phyloP scores from a whole-genome alignment of 2,888 invertebrate species.

The Crocallis elinguaria region DNA sequence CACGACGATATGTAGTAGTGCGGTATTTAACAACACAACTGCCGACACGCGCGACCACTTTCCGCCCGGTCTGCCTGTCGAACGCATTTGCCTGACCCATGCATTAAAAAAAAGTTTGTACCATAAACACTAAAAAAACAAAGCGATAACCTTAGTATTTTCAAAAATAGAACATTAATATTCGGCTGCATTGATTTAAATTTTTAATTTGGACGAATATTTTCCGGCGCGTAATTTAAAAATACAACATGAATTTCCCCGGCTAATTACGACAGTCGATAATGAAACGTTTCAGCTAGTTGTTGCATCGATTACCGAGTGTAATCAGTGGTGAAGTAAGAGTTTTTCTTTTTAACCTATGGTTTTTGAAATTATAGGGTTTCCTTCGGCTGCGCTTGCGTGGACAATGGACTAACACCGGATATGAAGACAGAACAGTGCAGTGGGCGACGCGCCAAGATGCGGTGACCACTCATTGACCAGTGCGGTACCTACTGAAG shows the following conservation, averaged over 20 bases:
- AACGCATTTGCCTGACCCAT: conserved; percentile 63
- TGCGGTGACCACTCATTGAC: conserved; percentile 50
- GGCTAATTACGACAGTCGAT: conserved; percentile 41
- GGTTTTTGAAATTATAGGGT: conserved; percentile 78
- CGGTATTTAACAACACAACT: conserved; percentile 79
- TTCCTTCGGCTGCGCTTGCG: conserved; percentile 69
- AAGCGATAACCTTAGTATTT: background rate
- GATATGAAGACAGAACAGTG: conserved; percentile 62
- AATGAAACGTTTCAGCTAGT: conserved; percentile 37
- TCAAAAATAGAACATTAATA: background rate
- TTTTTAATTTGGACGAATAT: background rate
- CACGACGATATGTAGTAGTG: conserved; percentile 74
- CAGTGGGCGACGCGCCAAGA: conserved; percentile 48
- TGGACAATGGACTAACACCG: conserved; percentile 57
- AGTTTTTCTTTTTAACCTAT: conserved; percentile 67
- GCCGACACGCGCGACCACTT: conserved; percentile 76
- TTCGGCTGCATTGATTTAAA: too few species aligned
- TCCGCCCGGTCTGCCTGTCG: conserved; percentile 66
- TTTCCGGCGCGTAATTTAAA: conserved; percentile 27
- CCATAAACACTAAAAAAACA: conserved; percentile 6
- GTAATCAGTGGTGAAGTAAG: conserved; percentile 64
- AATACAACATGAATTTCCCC: conserved; percentile 44
- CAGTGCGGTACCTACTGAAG: conserved; percentile 47
- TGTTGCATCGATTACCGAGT: conserved; percentile 58
- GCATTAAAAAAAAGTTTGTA: conserved; percentile 56